Evolutionary conservation across 2,888 invertebrate species (phyloP), one percentile per base, ranked within the genome.

Genomic region (Myathropa florea): DNA sequence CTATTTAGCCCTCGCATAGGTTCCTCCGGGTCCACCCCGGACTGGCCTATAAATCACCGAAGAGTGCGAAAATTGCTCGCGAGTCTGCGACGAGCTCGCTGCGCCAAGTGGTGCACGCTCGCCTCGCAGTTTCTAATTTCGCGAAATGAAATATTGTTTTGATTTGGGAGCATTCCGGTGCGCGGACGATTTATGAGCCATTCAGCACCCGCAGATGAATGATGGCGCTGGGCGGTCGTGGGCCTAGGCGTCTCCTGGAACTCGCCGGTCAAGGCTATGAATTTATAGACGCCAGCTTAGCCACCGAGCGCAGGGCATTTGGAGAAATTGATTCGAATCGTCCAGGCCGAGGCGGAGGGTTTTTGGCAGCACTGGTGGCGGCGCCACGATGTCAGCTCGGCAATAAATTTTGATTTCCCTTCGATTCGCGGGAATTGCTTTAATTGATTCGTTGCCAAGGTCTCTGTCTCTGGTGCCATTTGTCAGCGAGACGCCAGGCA

Each of bases 361-460:
- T 68, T 73, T 80, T 79, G 84, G 79, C 83, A 79, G 60, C 60
- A 60, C 36, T 68, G 68, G 24, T 18, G 36, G 57, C 76, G 80
- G 78, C 84, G 80, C 84, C 84, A 84, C 81, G 67, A 61, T 64
- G 85, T 82, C 85, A 82, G 78, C 72, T 82, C 64, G 72, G 85
- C 85, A 82, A 82, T 85, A 82, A 82, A 82, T 86, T 77, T 86
- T 70, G 64, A 81, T 85, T 79, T 75, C 59, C 36, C 23, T 23
- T 46, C 21, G 21, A 33, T 30, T 21, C 33, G 53, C 26, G 39
- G 57, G 26, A 59, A 30, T n/a, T 77, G 84, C 7, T 68, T 77
- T 72, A 77, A 68, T 86, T 82, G 82, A 86, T 86, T 70, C 73
- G 73, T 73, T 82, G 85, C 78, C 85, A 86, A 86, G 85, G 85